Conservation (phyloP, 2,113 vertebrate genomes). For the Sylvilagus bachmani region DNA sequence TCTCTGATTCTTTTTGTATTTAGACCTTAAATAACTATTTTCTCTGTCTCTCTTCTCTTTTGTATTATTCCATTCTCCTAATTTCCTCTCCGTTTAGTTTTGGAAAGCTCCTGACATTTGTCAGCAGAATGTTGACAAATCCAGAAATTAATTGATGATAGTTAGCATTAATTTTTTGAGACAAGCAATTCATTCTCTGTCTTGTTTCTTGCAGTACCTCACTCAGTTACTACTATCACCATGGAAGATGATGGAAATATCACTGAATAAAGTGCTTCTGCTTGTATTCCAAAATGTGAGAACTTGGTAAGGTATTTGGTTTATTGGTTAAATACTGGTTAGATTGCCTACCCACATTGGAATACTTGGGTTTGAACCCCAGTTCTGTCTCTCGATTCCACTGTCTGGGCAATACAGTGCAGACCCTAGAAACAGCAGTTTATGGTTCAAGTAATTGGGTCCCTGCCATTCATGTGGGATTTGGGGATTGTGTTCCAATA, state of each 20-base stretch:
- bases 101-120: background rate
- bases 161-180: background rate
- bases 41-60: background rate
- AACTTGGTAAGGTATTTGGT: too few relatives aligned
- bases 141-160: background rate
- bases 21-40: background rate
- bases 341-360: too few relatives aligned
- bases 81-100: background rate
- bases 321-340: too few relatives aligned
- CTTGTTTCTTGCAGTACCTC: background rate
- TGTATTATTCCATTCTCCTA: background rate
- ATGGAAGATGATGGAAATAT: background rate
- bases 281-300: background rate
- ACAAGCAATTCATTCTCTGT: background rate
- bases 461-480: too few relatives aligned
- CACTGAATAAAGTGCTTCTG: background rate
- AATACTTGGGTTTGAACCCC: too few relatives aligned
- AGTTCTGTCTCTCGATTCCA: too few relatives aligned
- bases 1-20: background rate
- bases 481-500: too few relatives aligned
- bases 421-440: too few relatives aligned
- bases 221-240: background rate
- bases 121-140: background rate
- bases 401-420: too few relatives aligned
- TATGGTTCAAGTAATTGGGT: too few relatives aligned